These are phyloP conservation scores for Craseonycteris thonglongyai DNA, from an alignment of 2,113 vertebrate genomes.

Conservation along the genomic window DNA sequence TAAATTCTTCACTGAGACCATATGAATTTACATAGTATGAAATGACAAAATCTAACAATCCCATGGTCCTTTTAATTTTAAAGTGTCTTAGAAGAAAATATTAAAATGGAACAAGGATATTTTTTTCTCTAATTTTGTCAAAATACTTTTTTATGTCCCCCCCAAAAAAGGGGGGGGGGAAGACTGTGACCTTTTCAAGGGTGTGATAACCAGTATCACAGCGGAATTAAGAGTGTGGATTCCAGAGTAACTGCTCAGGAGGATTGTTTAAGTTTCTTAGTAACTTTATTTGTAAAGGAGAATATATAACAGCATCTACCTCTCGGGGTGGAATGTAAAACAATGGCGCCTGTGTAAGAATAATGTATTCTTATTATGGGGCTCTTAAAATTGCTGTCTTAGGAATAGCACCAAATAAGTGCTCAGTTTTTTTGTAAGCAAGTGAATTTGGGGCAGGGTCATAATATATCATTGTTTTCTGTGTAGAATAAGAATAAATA, in stretches of 20 bases:
- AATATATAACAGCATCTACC: background rate
- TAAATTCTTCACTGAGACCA: background rate
- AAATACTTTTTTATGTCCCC: background rate
- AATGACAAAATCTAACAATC: background rate
- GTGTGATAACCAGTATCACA: background rate
- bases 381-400: background rate
- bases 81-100: background rate
- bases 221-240: background rate
- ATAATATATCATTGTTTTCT: background rate
- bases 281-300: background rate
- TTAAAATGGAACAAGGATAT: background rate
- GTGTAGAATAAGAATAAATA: background rate
- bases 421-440: background rate
- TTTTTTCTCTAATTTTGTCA: constrained; percentile 11
- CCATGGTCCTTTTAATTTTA: background rate
- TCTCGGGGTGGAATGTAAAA: background rate
- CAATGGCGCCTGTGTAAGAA: background rate
- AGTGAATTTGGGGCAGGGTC: background rate
- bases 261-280: background rate
- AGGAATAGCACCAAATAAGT: background rate
- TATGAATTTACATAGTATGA: background rate
- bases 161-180: too few species aligned
- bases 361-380: background rate
- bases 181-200: background rate
- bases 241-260: background rate